These are phyloP conservation scores for Pachyrhynchus sulphureomaculatus DNA, from an alignment of 1,140 invertebrate species.

Conservation along the genomic window DNA sequence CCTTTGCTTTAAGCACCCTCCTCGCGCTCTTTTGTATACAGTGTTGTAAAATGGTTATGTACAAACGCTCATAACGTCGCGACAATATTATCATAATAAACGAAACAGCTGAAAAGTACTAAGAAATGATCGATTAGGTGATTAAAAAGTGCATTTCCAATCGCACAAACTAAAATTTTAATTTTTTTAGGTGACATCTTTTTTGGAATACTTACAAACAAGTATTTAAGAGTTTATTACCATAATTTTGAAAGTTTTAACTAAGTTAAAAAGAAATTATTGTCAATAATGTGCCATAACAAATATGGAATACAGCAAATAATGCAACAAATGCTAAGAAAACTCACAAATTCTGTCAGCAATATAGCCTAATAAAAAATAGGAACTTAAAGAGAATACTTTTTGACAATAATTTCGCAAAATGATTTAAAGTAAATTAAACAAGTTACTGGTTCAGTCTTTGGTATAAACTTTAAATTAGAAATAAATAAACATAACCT, in stretches of 20 bases:
- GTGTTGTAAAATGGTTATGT: no score
- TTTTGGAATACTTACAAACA: background rate
- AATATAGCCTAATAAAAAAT: background rate
- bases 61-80: no score
- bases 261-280: conserved; percentile 16
- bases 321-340: background rate
- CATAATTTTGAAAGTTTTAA: no score
- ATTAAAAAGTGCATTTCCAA: no score
- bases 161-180: no score
- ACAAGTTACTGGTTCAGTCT: conserved; percentile 46
- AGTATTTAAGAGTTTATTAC: no score
- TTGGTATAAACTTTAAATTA: conserved; percentile 43
- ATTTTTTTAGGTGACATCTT: background rate
- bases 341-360: no score
- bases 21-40: no score
- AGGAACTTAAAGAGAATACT: conserved; percentile 18
- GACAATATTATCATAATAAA: no score
- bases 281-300: conserved; percentile 22
- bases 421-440: conserved; percentile 37
- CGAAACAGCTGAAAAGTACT: no score
- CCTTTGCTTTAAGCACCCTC: no score
- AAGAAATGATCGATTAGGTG: no score
- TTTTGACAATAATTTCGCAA: conserved; percentile 36
- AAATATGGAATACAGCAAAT: conserved; percentile 10
- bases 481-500: conserved; percentile 41